Conservation (phyloP, 2,888 invertebrate species). For the Caenorhabditis angaria region DNA sequence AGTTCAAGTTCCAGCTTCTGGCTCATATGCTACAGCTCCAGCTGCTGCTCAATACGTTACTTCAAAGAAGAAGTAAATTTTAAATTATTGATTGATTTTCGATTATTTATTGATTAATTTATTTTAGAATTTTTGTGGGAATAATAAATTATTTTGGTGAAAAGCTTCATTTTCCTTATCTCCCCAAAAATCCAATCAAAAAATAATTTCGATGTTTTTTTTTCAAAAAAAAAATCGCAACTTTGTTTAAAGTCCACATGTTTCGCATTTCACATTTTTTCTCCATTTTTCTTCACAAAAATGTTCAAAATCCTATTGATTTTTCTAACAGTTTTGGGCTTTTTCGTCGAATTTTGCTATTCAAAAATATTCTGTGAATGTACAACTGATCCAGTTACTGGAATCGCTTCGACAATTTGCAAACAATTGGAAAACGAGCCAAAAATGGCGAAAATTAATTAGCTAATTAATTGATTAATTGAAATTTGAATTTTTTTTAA, state of each 20-base stretch:
- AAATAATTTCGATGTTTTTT: neutral
- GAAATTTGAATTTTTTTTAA: too few relatives aligned
- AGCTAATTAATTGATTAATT: too few relatives aligned
- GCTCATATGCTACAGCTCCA: neutral
- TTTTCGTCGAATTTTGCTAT: neutral
- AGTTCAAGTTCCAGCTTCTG: neutral
- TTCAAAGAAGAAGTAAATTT: neutral
- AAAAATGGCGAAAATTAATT: neutral
- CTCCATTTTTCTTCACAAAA: neutral
- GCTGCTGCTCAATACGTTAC: neutral
- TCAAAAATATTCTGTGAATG: constrained; percentile 26
- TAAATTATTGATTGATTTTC: neutral
- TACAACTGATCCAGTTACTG: constrained; percentile 27
- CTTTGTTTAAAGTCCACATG: neutral
- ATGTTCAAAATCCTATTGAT: constrained; percentile 5
- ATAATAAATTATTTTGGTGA: neutral
- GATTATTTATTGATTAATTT: constrained; percentile 1
- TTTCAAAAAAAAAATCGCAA: too few relatives aligned
- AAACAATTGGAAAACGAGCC: constrained; percentile 17
- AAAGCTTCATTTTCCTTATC: neutral
- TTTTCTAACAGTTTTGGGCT: constrained; percentile 7
- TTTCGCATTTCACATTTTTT: neutral
- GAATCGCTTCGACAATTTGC: constrained; percentile 34
- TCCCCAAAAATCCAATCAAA: neutral
- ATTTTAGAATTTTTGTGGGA: neutral